Evolutionary conservation across 2,888 invertebrate genomes (phyloP), one percentile per base, ranked within the genome.

Genomic region (Platynereis dumerilii): DNA sequence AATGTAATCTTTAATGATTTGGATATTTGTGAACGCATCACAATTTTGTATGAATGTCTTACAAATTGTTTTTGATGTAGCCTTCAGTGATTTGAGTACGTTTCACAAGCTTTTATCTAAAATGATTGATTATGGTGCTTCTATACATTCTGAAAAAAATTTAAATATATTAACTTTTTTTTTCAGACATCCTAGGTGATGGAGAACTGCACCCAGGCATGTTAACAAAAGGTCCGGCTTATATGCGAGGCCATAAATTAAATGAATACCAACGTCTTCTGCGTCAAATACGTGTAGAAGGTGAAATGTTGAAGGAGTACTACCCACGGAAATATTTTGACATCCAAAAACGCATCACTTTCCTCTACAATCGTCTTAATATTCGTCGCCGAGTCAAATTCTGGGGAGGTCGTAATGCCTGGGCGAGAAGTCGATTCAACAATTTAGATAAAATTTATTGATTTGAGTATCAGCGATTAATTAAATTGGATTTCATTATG

Each of bases 191-290:
- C 66, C 87, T 98, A 60, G 97, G 97, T 1, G 89, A 91, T 78
- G 93, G 92, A 39, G 87, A 87, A 20, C 73, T 91, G 5, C 93
- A 95, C 82, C 96, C 97, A 0, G 90, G 91, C 0, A 91, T 89
- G 80, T 89, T 96, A 17, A 83, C 94, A 17, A 90, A 91, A 68
- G 88, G 95, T 5, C 97, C 97, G 0, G 85, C 88, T 0, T 98
- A 96, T 96, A 86, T 98, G 42, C 88, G 92, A 75, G 97, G 96
- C 58, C 90, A 94, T 56, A 88, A 88, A 20, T 96, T 93, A 0
- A 91, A 92, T 79, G 96, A 96, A 85, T 92, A 80, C 54, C 80
- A 80, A 66, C 65, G 82, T 20, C 66, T 82, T 12, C 58, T 74
- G 0, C 68, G 83, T 7, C 72, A 73, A 42, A 56, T 82, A 57